Evolutionary conservation across 2,888 invertebrate species (phyloP), one percentile per base, ranked within the genome.

Genomic region (Tiphia femorata): DNA sequence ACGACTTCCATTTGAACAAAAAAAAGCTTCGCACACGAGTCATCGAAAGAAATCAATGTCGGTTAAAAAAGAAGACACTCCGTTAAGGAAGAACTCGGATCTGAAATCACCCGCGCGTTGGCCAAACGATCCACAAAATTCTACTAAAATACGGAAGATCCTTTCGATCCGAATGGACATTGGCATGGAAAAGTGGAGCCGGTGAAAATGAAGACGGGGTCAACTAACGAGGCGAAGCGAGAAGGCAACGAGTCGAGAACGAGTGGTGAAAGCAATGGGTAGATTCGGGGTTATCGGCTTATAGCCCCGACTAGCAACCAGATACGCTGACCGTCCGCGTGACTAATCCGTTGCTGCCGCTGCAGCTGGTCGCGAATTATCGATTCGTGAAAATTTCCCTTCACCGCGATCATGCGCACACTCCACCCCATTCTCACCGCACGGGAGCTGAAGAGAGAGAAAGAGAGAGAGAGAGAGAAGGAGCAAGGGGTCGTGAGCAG

Each of bases 341-440:
- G 78, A 77, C 79, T 77, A 77, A 79, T 73, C 72, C 74, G 64
- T 70, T 63, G 69, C 72, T 69, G 72, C 72, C 65, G 68, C 67
- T 74, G 77, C 75, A 79, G 78, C 75, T 74, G 77, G 69, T 76
- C 50, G 70, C 72, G 70, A 80, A 78, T 79, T 79, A 81, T 81
- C 80, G 80, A 80, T 81, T 78, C 63, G 68, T 63, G 70, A 72
- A 75, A 75, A 76, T 76, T 76, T 72, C 73, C 64, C 71, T 73
- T 72, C 62, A 59, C 49, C 53, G 16, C 19, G 46, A 33, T 23
- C 25, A 49, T 49, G 33, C 33, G 33, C 33, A 33, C n/a, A n/a
- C n/a, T n/a, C n/a, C n/a, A 33, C 12, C 12, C 33, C 33, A 12
- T 33, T 33, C 8, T 6, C 33, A 33, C 4, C 33, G 1, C 33